phyloP scores from a whole-genome alignment of 2,113 vertebrate genomes.

The Chionis minor region DNA sequence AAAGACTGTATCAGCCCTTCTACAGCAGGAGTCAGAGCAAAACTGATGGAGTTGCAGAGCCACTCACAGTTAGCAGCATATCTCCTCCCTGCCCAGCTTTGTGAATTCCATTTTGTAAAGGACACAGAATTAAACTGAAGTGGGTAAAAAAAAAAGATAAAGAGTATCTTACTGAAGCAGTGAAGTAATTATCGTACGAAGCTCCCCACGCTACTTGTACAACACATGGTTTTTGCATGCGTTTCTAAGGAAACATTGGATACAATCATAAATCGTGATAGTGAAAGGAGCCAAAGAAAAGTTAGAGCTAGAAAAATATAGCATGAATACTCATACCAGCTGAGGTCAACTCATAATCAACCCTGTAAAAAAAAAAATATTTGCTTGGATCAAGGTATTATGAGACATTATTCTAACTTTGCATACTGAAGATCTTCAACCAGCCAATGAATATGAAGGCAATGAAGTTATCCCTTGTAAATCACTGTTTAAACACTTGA shows the following conservation, averaged over 20 bases:
- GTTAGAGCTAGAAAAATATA: not conserved
- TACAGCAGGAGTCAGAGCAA: not conserved
- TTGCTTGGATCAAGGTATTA: not conserved
- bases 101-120: not conserved
- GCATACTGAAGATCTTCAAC: not conserved
- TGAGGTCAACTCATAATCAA: not conserved
- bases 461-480: not conserved
- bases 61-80: not conserved
- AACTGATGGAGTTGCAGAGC: not conserved
- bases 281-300: not conserved
- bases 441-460: not conserved
- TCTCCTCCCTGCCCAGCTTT: not conserved
- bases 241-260: not conserved
- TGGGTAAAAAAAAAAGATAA: not conserved
- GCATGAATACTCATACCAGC: not conserved
- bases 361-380: not conserved
- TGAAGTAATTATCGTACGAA: not conserved
- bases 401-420: not conserved
- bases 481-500: not conserved
- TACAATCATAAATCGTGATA: not conserved
- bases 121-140: not conserved
- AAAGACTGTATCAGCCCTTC: not conserved
- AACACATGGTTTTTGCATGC: not conserved
- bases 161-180: not conserved
- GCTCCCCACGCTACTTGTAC: not conserved